Evolutionary conservation across 1,140 invertebrate genomes (phyloP), one percentile per base, ranked within the genome.

Genomic region (Goniozus legneri): DNA sequence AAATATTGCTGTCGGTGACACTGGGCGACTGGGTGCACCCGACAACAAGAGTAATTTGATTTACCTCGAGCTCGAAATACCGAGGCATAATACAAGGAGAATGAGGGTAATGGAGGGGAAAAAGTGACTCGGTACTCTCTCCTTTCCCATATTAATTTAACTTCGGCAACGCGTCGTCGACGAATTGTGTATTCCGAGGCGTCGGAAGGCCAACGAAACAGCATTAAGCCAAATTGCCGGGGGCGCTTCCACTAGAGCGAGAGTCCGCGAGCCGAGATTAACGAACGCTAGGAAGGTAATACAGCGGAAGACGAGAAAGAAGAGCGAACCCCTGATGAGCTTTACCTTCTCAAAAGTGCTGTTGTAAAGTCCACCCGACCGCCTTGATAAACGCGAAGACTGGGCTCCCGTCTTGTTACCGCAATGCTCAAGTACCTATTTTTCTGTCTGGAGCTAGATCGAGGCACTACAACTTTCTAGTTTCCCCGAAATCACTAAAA

Each of bases 81-180:
- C 31, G 27, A 8, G 24, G 16, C 31, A n/a, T n/a, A n/a, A n/a
- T n/a, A n/a, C n/a, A n/a, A n/a, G n/a, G n/a, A n/a, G n/a, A n/a
- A n/a, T n/a, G n/a, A n/a, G n/a, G 50, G 52, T 54, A 55, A 62
- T 58, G 53, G 51, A 57, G 59, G 40, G 35, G 42, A 24, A 47
- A 44, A 54, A 52, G 18, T 27, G 45, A n/a, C n/a, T n/a, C n/a
- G n/a, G n/a, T 38, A 37, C 32, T 24, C 44, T 32, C 43, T 24
- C 34, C 27, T 40, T 19, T 41, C 52, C 43, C 52, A 49, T 63
- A 61, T 63, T 65, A 65, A 63, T 65, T 65, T 61, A 65, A 63
- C 53, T 63, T 57, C 40, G 35, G 49, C 44, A 38, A 52, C 54
- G 24, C 24, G 32, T 35, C 36, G 44, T 6, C 12, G 6, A 27